Conservation (phyloP, 1,140 invertebrate genomes). For the Apis laboriosa region DNA sequence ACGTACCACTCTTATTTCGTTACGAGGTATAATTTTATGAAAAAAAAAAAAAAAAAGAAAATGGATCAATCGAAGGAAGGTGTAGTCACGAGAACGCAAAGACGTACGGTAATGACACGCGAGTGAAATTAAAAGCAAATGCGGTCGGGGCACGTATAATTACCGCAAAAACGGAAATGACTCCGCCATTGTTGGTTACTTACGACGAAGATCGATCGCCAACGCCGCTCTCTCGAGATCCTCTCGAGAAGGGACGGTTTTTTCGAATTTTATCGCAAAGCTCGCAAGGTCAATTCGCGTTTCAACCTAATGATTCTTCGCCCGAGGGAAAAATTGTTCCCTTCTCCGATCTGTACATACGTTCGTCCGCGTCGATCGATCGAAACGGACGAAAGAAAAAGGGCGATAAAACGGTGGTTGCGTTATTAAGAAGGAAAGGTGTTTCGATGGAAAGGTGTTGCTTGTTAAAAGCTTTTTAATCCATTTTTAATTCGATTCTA, state of each 20-base stretch:
- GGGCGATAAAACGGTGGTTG: neutral
- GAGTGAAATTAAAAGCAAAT: constrained; percentile 35
- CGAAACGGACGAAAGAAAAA: neutral
- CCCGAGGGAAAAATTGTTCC: constrained; percentile 1
- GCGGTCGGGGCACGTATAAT: constrained; percentile 14
- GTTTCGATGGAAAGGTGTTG: no score
- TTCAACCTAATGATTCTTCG: neutral
- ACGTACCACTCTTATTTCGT: no score
- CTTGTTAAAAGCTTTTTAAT: no score
- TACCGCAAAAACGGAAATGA: constrained; percentile 47
- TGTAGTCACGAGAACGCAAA: neutral
- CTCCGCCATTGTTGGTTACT: constrained; percentile 19
- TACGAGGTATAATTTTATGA: no score
- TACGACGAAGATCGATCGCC: constrained; percentile 42
- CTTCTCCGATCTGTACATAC: neutral
- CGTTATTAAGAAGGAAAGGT: no score
- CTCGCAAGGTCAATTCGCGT: neutral
- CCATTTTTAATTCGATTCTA: no score
- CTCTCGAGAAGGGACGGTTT: neutral
- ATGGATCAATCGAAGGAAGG: neutral
- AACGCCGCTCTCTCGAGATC: neutral
- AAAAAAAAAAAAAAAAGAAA: no score
- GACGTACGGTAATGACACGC: constrained; percentile 17
- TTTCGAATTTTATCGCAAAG: neutral
- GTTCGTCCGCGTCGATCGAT: neutral